These are phyloP conservation scores for Mixornis gularis DNA, from an alignment of 2,113 vertebrate genomes.

Conservation along the genomic window DNA sequence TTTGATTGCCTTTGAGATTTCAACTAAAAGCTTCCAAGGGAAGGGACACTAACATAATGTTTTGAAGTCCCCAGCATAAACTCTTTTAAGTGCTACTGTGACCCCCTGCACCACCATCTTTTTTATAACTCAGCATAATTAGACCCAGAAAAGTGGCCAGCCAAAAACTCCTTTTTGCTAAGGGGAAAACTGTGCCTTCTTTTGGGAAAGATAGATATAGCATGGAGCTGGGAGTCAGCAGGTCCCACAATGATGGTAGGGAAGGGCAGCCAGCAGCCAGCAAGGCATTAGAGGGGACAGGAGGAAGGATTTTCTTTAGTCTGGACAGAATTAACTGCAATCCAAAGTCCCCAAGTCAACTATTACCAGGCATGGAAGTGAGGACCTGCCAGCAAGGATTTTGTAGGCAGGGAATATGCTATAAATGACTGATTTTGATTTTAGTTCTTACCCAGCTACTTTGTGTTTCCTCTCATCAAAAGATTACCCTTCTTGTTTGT, in stretches of 20 bases:
- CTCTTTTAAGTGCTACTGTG: not conserved
- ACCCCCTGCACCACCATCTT: not conserved
- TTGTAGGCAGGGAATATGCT: not conserved
- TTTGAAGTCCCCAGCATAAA: not conserved
- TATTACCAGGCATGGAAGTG: not conserved
- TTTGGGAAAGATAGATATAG: not conserved
- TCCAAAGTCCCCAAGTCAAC: not conserved
- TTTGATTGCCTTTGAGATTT: not conserved
- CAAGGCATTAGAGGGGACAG: not conserved
- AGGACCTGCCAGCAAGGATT: not conserved
- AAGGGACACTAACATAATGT: not conserved
- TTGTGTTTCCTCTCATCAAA: not conserved
- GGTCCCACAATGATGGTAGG: not conserved
- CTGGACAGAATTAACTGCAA: not conserved
- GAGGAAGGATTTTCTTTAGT: not conserved
- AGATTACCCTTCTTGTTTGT: not conserved
- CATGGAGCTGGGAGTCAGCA: not conserved
- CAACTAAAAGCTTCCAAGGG: not conserved
- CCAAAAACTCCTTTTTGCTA: not conserved
- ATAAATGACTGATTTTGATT: not conserved
- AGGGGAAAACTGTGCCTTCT: not conserved
- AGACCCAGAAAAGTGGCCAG: not conserved
- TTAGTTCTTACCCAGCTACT: not conserved
- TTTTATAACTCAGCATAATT: not conserved
- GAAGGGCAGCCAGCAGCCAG: not conserved